Conservation (phyloP, 2,797 vertebrate species). For the Mionectes olivaceus region DNA sequence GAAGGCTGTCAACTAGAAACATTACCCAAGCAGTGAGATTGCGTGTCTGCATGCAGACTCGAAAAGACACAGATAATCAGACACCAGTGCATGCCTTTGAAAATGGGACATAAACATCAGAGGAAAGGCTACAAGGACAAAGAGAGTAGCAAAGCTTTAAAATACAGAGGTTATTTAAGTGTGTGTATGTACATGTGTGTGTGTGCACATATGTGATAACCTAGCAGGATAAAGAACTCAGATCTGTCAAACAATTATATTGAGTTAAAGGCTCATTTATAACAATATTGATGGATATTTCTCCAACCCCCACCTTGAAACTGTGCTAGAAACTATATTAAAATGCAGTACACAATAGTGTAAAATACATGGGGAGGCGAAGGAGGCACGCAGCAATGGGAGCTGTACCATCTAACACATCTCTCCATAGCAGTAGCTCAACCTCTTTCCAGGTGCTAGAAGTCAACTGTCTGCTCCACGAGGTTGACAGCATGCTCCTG, state of each 20-base stretch:
- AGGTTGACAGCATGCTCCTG: neutral
- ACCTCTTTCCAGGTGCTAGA: neutral
- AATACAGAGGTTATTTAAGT: neutral
- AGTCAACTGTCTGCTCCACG: neutral
- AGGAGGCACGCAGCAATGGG: neutral
- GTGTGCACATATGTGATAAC: neutral
- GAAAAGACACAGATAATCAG: slow-evolving; percentile 67
- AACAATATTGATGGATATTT: neutral
- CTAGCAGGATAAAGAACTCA: neutral
- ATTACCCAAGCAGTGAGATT: slow-evolving; percentile 41
- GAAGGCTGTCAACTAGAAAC: slow-evolving; percentile 41
- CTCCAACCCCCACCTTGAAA: neutral
- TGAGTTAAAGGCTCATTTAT: slow-evolving; percentile 36
- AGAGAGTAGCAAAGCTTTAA: neutral
- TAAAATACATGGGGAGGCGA: neutral
- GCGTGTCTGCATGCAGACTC: slow-evolving; percentile 24
- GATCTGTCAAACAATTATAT: neutral
- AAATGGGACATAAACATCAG: slow-evolving; percentile 46
- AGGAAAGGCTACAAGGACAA: slow-evolving; percentile 45
- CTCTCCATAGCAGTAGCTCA: neutral
- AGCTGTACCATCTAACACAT: neutral
- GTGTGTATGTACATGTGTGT: neutral
- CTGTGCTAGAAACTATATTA: neutral
- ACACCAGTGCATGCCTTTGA: slow-evolving; percentile 44
- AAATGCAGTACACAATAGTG: neutral